Percentiles rank a stretch among this genome's conserved stretches.
Evolutionary conservation across 2,113 vertebrate genomes (phyloP).

Genomic region (Periophthalmus modestus): DNA sequence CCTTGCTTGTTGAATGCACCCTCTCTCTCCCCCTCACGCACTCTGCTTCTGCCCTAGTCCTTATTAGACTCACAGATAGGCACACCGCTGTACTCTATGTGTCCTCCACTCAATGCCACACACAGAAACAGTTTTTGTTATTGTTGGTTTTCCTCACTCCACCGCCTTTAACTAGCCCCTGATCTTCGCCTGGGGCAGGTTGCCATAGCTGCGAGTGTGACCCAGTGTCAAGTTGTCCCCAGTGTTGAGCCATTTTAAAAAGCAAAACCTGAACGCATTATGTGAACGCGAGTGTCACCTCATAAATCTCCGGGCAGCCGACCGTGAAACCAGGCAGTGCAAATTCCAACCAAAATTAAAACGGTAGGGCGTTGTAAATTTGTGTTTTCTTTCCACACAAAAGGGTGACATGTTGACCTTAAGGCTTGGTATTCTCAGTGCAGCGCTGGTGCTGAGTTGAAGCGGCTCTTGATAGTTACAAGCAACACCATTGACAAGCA

Average conservation of each 20-base stretch:
- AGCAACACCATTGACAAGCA: slow-evolving; percentile 16
- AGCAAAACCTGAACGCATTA: slow-evolving; percentile 32
- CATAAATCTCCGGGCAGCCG: slow-evolving; percentile 56
- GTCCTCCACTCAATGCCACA: slow-evolving; percentile 22
- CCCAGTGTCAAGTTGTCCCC: slow-evolving; percentile 69
- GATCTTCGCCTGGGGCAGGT: slow-evolving; percentile 56
- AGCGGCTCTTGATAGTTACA: slow-evolving; percentile 8
- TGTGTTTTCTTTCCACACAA: slow-evolving; percentile 16
- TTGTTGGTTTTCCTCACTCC: slow-evolving; percentile 36
- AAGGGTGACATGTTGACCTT: slow-evolving; percentile 30
- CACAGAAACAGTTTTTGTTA: slow-evolving; percentile 42
- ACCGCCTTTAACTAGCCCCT: slow-evolving; percentile 49
- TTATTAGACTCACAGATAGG: slow-evolving; percentile 49
- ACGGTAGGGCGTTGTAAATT: slow-evolving; percentile 35
- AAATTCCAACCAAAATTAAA: slow-evolving; percentile 45
- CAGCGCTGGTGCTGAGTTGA: neutral
- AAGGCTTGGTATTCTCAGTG: slow-evolving; percentile 19
- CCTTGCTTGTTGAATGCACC: slow-evolving; percentile 52
- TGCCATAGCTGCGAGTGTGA: slow-evolving; percentile 65
- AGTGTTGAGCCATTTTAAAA: slow-evolving; percentile 47
- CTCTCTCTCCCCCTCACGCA: slow-evolving; percentile 9
- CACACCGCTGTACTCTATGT: slow-evolving; percentile 20
- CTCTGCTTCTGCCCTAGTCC: slow-evolving; percentile 32
- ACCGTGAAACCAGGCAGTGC: slow-evolving; percentile 53
- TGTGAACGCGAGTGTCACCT: slow-evolving; percentile 46